Base-by-base conservation (phyloP, 1,140 invertebrate species). In the Physella acuta region DNA sequence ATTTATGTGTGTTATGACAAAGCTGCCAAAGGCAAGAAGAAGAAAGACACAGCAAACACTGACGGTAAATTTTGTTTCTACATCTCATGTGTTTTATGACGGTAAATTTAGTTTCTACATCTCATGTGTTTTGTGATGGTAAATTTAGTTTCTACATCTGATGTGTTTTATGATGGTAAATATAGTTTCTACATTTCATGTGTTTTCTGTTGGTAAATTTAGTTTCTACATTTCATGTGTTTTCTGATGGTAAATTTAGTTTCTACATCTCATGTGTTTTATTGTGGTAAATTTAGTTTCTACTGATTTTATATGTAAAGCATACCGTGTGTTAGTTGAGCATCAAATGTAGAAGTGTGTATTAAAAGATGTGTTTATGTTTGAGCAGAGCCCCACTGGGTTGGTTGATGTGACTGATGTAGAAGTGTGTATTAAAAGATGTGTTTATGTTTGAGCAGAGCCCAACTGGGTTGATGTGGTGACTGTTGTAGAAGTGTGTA, bases 391-490 rank as follows among this genome's bases (percentile, higher is more conserved):
- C n/a, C n/a, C n/a, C n/a, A n/a, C n/a, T n/a, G n/a, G n/a, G n/a
- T n/a, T n/a, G n/a, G n/a, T n/a, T n/a, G n/a, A n/a, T n/a, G n/a
- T n/a, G n/a, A n/a, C n/a, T n/a, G n/a, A n/a, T n/a, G n/a, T n/a
- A n/a, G n/a, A n/a, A n/a, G n/a, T n/a, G n/a, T n/a, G n/a, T n/a
- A n/a, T n/a, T n/a, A n/a, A n/a, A 33, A 20, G 16, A 30, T 0
- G 28, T 34, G 34, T 36, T n/a, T 30, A 37, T 3, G 17, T 62
- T 16, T 24, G 20, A 2, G 14, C 68, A 71, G 90, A 92, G 79
- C 90, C 90, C 20, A 84, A 89, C 72, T 93, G 92, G 92, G 88
- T 91, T 64, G 91, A 93, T 85, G 92, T 93, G 1, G 87, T 93
- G 53, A 87, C 91, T 17, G 92, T 93, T 86, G 85, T 93, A n/a